Percentiles rank a stretch among this genome's conserved stretches.
Conservation (phyloP, 2,113 vertebrate genomes). For the Oreochromis tanganicae region DNA sequence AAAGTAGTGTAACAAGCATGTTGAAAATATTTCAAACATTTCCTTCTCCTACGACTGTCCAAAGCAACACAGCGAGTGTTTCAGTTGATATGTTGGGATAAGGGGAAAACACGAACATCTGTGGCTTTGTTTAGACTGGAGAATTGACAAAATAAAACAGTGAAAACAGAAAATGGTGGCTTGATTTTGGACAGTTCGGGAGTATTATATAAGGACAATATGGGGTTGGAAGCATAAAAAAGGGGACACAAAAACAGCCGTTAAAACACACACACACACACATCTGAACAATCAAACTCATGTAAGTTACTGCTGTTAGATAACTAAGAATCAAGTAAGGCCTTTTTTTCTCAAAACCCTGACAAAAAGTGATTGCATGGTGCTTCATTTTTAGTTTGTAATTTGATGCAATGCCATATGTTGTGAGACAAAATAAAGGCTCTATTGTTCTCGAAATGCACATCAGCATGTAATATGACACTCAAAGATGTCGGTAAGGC, state of each 20-base stretch:
- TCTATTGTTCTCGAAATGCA: slow-evolving; percentile 12
- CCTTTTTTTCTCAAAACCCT: not conserved
- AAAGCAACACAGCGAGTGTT: slow-evolving; percentile 10
- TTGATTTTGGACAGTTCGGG: not conserved
- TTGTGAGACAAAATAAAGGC: not conserved
- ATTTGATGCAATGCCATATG: not conserved
- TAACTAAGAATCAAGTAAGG: not conserved
- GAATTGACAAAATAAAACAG: not conserved
- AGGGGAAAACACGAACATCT: slow-evolving; percentile 6
- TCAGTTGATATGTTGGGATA: slow-evolving; percentile 10
- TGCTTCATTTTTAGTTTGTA: not conserved
- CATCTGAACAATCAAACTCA: not conserved
- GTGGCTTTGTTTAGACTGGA: slow-evolving; percentile 30
- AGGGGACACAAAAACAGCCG: not conserved
- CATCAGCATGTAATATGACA: not conserved
- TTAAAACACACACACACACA: not conserved
- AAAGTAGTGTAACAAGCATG: slow-evolving; percentile 34
- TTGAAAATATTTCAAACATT: slow-evolving; percentile 47
- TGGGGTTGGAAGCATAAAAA: not conserved
- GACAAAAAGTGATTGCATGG: not conserved
- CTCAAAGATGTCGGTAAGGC: not conserved
- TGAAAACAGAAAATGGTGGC: not conserved
- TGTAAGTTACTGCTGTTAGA: not conserved
- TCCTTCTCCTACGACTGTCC: slow-evolving; percentile 17
- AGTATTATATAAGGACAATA: not conserved